These are phyloP conservation scores for Parapristionchus giblindavisi DNA, from an alignment of 2,888 invertebrate species.

Conservation along the genomic window DNA sequence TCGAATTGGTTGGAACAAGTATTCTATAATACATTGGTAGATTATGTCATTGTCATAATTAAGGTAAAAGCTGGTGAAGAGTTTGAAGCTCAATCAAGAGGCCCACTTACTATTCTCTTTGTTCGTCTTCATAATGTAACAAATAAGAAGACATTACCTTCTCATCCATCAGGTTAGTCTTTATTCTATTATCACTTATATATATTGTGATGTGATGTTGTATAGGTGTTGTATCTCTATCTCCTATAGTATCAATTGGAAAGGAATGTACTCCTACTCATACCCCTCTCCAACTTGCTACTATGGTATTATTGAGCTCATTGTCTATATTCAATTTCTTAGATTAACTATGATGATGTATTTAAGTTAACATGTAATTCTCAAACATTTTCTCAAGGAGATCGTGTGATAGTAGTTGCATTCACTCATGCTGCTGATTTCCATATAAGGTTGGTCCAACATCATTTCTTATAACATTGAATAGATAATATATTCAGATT, in stretches of 20 bases:
- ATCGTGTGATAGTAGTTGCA: conserved; percentile 11
- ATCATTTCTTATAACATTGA: background rate
- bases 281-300: conserved; percentile 27
- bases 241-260: conserved; percentile 24
- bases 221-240: conserved; percentile 23
- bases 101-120: conserved; percentile 58
- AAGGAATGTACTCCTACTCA: conserved; percentile 11
- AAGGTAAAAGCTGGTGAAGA: conserved; percentile 57
- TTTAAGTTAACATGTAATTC: background rate
- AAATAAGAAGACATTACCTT: conserved; percentile 39
- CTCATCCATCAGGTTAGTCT: background rate
- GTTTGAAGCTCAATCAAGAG: conserved; percentile 57
- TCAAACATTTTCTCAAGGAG: background rate
- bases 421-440: conserved; percentile 17
- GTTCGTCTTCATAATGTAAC: conserved; percentile 55
- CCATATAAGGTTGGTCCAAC: conserved; percentile 11
- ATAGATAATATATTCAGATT: too few relatives aligned
- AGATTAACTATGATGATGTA: too few relatives aligned
- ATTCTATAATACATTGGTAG: background rate
- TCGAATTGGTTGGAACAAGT: conserved; percentile 59
- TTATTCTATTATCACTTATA: background rate
- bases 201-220: background rate
- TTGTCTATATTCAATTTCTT: background rate
- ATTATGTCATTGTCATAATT: background rate
- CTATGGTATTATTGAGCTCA: conserved; percentile 11